Evolutionary conservation across 2,888 invertebrate species (phyloP).

Genomic region (Sarcophaga variegata): DNA sequence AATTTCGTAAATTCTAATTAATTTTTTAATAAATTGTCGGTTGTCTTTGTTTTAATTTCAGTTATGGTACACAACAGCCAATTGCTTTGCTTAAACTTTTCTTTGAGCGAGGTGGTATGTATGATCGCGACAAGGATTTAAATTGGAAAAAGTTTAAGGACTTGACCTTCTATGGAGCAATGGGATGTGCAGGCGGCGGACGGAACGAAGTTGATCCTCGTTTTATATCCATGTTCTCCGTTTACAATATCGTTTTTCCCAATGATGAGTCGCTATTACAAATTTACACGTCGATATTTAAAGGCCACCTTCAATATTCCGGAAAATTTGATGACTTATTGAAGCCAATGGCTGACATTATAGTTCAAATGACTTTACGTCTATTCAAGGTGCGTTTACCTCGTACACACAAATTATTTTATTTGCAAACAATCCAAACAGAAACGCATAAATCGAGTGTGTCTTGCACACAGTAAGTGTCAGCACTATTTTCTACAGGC

Average conservation of each 20-base stretch:
- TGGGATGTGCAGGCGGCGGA: slow-evolving; percentile 95
- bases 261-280: slow-evolving; percentile 89
- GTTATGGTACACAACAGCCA: slow-evolving; percentile 96
- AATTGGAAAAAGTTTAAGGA: slow-evolving; percentile 95
- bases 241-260: slow-evolving; percentile 93
- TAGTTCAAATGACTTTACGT: slow-evolving; percentile 91
- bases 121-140: slow-evolving; percentile 93
- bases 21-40: no score
- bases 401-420: background rate
- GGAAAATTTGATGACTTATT: slow-evolving; percentile 86
- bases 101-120: slow-evolving; percentile 94
- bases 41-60: slow-evolving; percentile 61
- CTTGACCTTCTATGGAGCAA: slow-evolving; percentile 89
- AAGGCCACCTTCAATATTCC: slow-evolving; percentile 86
- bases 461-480: slow-evolving; percentile 41
- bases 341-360: slow-evolving; percentile 84
- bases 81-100: slow-evolving; percentile 94
- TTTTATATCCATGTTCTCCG: slow-evolving; percentile 94
- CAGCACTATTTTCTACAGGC: background rate
- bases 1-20: no score
- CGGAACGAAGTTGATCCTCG: slow-evolving; percentile 95
- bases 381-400: slow-evolving; percentile 87
- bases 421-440: background rate
- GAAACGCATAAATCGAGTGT: background rate
- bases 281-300: slow-evolving; percentile 91